Conservation (phyloP, 2,888 invertebrate species). For the Calameuta pallipes region DNA sequence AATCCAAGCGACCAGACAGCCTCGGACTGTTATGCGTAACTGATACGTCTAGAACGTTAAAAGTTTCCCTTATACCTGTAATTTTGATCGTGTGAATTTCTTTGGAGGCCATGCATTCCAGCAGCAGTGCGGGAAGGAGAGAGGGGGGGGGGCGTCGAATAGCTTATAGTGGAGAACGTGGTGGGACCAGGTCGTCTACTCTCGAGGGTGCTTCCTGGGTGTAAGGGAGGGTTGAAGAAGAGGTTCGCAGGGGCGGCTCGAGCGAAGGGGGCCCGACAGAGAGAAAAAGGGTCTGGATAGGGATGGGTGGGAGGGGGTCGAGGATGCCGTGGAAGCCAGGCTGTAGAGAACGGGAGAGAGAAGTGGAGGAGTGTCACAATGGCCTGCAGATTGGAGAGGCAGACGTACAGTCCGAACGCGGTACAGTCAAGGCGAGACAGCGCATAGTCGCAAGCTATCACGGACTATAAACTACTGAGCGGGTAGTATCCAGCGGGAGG, state of each 20-base stretch:
- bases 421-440: conserved; percentile 43
- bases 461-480: neutral
- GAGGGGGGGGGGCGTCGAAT: neutral
- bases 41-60: neutral
- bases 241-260: conserved; percentile 13
- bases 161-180: conserved; percentile 2
- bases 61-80: neutral
- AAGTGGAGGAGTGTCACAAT: conserved; percentile 43
- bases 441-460: neutral
- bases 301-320: conserved; percentile 12
- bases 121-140: neutral
- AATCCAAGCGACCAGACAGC: neutral
- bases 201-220: conserved; percentile 23
- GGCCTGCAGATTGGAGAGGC: conserved; percentile 61
- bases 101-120: neutral
- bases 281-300: conserved; percentile 16
- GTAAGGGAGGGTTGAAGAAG: conserved; percentile 13
- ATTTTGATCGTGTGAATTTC: neutral
- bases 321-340: conserved; percentile 14
- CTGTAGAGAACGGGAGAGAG: conserved; percentile 14
- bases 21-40: neutral
- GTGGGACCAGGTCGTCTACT: conserved; percentile 20
- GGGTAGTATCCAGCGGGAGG: conserved; percentile 13
- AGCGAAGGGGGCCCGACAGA: neutral
- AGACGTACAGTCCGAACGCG: conserved; percentile 56